Evolutionary conservation across 1,140 invertebrate species (phyloP).

Genomic region (Drosophila santomea): DNA sequence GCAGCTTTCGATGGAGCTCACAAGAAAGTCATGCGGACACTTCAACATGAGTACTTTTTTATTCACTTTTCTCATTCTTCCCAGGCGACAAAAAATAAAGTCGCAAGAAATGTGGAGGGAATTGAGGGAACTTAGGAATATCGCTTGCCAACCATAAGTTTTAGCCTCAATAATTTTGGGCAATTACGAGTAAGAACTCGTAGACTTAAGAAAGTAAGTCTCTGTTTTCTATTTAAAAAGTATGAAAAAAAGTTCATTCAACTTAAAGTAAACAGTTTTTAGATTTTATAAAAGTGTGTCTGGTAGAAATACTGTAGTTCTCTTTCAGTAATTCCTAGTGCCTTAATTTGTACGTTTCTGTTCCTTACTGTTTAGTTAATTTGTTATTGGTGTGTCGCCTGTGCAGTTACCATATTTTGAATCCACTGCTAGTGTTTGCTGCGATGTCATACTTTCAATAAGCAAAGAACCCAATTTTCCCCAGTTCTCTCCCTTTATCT

Average conservation of each 20-base stretch:
- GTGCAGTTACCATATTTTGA: slow-evolving; percentile 7
- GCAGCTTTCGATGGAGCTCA: slow-evolving; percentile 35
- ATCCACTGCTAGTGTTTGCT: slow-evolving; percentile 40
- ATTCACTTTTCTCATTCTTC: slow-evolving; percentile 22
- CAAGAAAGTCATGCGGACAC: slow-evolving; percentile 19
- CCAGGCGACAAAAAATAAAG: slow-evolving; percentile 38
- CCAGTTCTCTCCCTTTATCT: neutral
- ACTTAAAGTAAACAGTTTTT: too few species aligned
- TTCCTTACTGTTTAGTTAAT: neutral
- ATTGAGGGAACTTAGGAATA: neutral
- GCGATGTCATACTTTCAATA: slow-evolving; percentile 70
- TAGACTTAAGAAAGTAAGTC: too few species aligned
- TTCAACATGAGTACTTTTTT: slow-evolving; percentile 33
- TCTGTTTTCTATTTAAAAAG: too few species aligned
- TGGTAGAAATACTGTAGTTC: too few species aligned
- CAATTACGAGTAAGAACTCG: too few species aligned
- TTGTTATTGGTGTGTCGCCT: slow-evolving; percentile 42
- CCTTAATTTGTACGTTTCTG: neutral
- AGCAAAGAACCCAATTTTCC: slow-evolving; percentile 53
- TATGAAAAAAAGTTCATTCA: too few species aligned
- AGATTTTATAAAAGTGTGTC: too few species aligned
- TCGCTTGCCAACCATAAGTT: too few species aligned
- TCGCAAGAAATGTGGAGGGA: neutral
- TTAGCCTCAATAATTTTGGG: too few species aligned
- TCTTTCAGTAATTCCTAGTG: too few species aligned